Percentiles rank a stretch among this genome's conserved stretches.
phyloP scores from a whole-genome alignment of 2,797 vertebrate species.

The Morus bassanus region DNA sequence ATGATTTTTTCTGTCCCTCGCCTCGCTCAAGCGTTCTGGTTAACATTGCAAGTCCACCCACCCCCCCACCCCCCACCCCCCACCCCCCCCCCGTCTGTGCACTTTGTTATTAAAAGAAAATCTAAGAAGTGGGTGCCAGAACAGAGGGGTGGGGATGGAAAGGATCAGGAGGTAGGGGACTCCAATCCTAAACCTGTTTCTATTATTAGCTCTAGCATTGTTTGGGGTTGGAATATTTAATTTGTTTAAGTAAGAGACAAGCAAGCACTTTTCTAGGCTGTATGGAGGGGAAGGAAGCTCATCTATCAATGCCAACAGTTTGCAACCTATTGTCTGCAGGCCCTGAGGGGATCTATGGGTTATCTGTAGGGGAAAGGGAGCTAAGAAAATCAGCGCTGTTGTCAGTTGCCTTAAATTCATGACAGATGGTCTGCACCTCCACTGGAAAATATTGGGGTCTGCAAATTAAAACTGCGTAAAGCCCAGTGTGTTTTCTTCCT shows the following conservation, averaged over 20 bases:
- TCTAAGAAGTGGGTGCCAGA: not conserved
- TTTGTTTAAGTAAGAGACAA: not conserved
- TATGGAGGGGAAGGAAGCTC: not conserved
- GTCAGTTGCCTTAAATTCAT: not conserved
- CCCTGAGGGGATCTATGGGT: not conserved
- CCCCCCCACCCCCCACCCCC: no score
- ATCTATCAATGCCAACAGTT: constrained; percentile 22
- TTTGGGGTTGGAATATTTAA: constrained; percentile 5
- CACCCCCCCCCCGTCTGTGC: no score
- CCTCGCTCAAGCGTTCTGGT: not conserved
- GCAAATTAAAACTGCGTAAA: not conserved
- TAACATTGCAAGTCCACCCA: not conserved
- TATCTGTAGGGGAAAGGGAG: constrained; percentile 11
- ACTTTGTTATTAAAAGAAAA: not conserved
- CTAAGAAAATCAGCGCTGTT: not conserved
- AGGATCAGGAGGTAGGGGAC: not conserved
- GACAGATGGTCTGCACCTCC: not conserved
- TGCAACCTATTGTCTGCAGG: constrained; percentile 20
- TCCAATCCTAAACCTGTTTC: not conserved
- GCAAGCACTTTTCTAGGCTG: constrained; percentile 22
- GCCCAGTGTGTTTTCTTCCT: not conserved
- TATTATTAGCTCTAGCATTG: not conserved
- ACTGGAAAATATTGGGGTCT: not conserved
- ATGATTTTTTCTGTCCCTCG: not conserved
- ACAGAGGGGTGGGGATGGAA: not conserved